phyloP scores from a whole-genome alignment of 2,113 vertebrate species.

The Lepus timidus region DNA sequence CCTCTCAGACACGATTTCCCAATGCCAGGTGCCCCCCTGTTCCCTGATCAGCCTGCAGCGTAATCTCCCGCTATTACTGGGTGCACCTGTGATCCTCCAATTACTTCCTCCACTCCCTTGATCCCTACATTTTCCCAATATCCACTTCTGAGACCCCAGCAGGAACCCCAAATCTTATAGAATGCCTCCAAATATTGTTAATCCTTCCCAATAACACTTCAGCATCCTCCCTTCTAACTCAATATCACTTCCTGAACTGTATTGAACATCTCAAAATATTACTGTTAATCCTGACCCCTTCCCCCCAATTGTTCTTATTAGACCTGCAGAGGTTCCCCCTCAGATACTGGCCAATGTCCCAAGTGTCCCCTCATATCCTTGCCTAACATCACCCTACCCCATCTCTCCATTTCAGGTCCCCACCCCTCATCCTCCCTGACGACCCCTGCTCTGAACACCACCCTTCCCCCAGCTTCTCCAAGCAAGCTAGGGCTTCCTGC shows the following conservation, averaged over 20 bases:
- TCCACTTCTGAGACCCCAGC: neutral
- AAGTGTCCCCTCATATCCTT: neutral
- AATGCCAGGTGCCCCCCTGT: neutral
- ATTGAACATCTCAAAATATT: conserved; percentile 9
- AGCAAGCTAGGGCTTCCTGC: neutral
- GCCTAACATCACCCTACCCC: neutral
- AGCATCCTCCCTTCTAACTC: neutral
- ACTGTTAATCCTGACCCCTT: neutral
- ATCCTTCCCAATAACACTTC: neutral
- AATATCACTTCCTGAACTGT: neutral
- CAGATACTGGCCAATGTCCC: neutral
- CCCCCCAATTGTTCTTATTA: neutral
- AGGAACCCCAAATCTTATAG: neutral
- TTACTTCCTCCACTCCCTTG: neutral
- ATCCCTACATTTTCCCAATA: neutral
- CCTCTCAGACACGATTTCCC: neutral
- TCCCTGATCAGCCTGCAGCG: neutral
- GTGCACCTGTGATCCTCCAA: neutral
- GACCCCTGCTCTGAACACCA: neutral
- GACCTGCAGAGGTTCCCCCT: neutral
- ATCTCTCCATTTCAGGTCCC: neutral
- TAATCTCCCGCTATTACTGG: neutral
- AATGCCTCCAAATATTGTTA: neutral
- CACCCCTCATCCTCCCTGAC: neutral
- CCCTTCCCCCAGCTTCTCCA: neutral